Evolutionary conservation across 1,140 invertebrate genomes (phyloP), one percentile per base, ranked within the genome.

Genomic region (Penaeus japonicus): DNA sequence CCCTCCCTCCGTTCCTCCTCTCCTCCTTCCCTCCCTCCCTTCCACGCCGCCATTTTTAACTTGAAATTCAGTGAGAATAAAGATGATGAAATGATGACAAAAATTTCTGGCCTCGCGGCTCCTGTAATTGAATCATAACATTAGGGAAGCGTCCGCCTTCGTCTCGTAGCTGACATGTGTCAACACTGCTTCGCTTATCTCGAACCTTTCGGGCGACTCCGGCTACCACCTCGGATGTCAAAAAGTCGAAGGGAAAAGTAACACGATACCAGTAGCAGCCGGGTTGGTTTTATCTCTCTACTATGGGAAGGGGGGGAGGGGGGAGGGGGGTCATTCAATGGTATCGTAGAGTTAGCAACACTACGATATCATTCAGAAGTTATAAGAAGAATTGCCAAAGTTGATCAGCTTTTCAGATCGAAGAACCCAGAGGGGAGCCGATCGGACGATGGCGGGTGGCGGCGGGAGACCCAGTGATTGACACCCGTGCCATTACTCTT

Each of bases 121-220:
- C 47, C 78, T 81, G 85, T 88, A 88, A 88, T 88, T 88, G 86
- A 83, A 88, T 88, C 86, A 88, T 83, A 88, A 88, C 86, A 88
- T 88, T 82, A 83, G 79, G 35, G 86, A 53, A 77, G 79, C 79
- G 53, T n/a, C 47, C 39, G 65, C 70, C 53, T 77, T 18, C 20
- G 47, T 85, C 70, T 54, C 79, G 62, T n/a, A 59, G 30, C 24
- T 59, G 84, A 77, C 86, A 88, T 88, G 81, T 88, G 86, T 88
- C 86, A 88, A 88, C 86, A 88, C 79, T 57, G 62, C 4, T 7
- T 62, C 80, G 5, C n/a, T 12, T 30, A 12, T 83, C 80, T 80
- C 30, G 24, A 39, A 53, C 30, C 57, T n/a, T 77, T 3, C 57
- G 18, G 77, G 53, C 85, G 85, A 57, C 85, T n/a, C 20, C 47